Evolutionary conservation across 2,888 invertebrate species (phyloP), one percentile per base, ranked within the genome.

Genomic region (Pediacus dermestoides): DNA sequence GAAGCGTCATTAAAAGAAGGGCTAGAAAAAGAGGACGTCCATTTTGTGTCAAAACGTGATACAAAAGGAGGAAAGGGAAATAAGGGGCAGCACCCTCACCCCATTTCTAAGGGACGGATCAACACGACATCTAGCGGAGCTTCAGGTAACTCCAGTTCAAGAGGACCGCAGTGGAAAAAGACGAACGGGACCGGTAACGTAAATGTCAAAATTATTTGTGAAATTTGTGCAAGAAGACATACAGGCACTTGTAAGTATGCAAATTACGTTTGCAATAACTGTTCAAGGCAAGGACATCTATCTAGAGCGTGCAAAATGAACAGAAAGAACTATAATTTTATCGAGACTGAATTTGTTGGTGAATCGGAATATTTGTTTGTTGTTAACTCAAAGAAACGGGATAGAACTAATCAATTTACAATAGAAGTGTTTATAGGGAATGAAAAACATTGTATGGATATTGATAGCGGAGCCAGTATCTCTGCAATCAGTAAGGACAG

Each of bases 171-270:
- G n/a, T n/a, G n/a, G n/a, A 25, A 25, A 25, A 4, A n/a, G 4
- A 10, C 9, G 9, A 7, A 4, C 12, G 14, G 14, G 28, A 10
- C 4, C 12, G 10, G 13, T 14, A 28, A 13, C 13, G 13, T 11
- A 7, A 25, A 25, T 11, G 10, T 4, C 8, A 4, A 9, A 10
- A 6, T 4, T n/a, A 10, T 6, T n/a, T 28, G 28, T 13, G 8
- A 14, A 14, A 7, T 9, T 4, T 28, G 28, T 14, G 28, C 13
- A 2, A 28, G 14, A 13, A 3, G 13, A 2, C 28, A 28, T 14
- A 8, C 28, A 11, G 10, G n/a, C 4, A 28, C 11, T 3, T 28
- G 28, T n/a, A 28, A n/a, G 10, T 28, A 28, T 28, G 4, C 12
- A 4, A 28, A 11, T 3, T 4, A 11, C 4, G 14, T 13, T n/a